Evolutionary conservation across 2,888 invertebrate species (phyloP).

Genomic region (Nebria salina): DNA sequence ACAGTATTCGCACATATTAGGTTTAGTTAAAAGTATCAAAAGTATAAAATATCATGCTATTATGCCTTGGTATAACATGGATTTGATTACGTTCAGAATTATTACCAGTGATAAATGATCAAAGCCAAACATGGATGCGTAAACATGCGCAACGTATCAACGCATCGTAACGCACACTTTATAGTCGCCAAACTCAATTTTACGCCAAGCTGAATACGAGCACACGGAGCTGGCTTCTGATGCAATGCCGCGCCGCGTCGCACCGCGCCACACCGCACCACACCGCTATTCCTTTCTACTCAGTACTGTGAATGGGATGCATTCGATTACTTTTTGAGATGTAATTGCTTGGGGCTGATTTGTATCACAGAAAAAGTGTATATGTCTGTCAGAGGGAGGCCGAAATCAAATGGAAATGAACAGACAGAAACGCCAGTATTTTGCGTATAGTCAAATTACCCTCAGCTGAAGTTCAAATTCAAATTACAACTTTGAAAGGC

Average conservation of each 20-base stretch:
- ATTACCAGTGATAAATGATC: not conserved
- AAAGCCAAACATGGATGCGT: not conserved
- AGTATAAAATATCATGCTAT: not conserved
- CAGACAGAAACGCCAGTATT: not conserved
- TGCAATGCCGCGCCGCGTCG: too few species aligned
- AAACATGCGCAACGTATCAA: not conserved
- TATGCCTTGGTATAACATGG: not conserved
- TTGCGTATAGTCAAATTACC: not conserved
- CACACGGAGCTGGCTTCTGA: not conserved
- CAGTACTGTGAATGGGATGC: conserved; percentile 25
- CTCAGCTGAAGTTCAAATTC: not conserved
- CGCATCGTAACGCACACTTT: not conserved
- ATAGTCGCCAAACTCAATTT: conserved; percentile 12
- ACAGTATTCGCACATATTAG: not conserved
- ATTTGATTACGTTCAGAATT: not conserved
- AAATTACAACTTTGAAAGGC: not conserved
- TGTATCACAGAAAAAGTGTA: conserved; percentile 24
- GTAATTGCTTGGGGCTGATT: conserved; percentile 43
- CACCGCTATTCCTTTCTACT: conserved; percentile 21
- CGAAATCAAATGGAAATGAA: not conserved
- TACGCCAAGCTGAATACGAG: conserved; percentile 17
- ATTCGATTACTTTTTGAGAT: conserved; percentile 35
- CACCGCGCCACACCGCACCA: not conserved
- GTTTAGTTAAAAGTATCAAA: too few species aligned
- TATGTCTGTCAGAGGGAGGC: not conserved